These are phyloP conservation scores for Petrolisthes cinctipes DNA, from an alignment of 2,888 invertebrate species.

Conservation along the genomic window DNA sequence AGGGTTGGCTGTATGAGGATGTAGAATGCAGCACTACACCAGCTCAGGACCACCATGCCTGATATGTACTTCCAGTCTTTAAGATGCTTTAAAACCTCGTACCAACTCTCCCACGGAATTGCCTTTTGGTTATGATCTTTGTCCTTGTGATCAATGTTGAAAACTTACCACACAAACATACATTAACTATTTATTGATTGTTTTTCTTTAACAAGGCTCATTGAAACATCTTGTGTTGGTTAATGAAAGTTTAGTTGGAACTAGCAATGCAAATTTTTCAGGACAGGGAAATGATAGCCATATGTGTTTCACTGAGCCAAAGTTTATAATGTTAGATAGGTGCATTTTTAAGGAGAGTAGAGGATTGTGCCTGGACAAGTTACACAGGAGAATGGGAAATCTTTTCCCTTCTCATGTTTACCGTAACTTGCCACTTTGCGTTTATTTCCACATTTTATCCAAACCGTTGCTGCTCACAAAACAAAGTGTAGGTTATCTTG, in stretches of 20 bases:
- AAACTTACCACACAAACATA: too few species aligned
- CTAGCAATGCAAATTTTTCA: not conserved
- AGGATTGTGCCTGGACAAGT: constrained; percentile 51
- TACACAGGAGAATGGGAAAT: constrained; percentile 24
- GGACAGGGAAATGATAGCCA: constrained; percentile 9
- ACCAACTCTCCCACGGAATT: constrained; percentile 28
- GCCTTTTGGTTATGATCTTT: constrained; percentile 33
- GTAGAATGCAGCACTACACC: constrained; percentile 33
- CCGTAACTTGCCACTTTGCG: constrained; percentile 39
- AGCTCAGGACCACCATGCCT: constrained; percentile 51
- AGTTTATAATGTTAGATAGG: constrained; percentile 27
- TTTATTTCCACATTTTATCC: constrained; percentile 38
- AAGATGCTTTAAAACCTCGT: constrained; percentile 31
- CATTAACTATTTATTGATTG: not conserved
- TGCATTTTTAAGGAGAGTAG: constrained; percentile 12
- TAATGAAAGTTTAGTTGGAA: not conserved
- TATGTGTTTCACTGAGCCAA: constrained; percentile 39
- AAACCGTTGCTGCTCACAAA: constrained; percentile 42
- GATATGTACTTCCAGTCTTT: constrained; percentile 47
- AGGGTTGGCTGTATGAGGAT: constrained; percentile 47
- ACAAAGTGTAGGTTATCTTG: constrained; percentile 35
- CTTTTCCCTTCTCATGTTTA: constrained; percentile 17
- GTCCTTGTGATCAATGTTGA: constrained; percentile 11
- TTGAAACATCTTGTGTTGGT: constrained; percentile 12
- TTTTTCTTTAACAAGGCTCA: constrained; percentile 20